phyloP scores from a whole-genome alignment of 2,113 vertebrate genomes.

The Hyla sarda region DNA sequence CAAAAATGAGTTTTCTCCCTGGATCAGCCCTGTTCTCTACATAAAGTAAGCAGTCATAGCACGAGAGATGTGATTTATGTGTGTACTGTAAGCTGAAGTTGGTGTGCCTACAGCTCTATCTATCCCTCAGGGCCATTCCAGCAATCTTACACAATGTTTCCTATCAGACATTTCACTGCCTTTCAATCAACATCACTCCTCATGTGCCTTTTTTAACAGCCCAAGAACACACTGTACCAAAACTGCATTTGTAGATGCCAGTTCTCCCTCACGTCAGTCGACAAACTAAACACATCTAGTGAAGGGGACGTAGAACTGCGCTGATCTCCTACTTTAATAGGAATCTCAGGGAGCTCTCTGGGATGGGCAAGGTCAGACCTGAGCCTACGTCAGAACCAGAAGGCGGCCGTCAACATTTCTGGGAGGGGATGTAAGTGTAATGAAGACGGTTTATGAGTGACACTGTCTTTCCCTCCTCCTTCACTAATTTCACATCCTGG shows the following conservation, averaged over 20 bases:
- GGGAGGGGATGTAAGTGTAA: constrained; percentile 69
- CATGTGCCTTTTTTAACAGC: constrained; percentile 33
- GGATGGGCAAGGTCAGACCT: not conserved
- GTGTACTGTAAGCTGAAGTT: constrained; percentile 32
- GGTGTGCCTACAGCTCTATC: constrained; percentile 48
- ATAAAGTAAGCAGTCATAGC: constrained; percentile 26
- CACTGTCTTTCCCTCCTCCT: constrained; percentile 64
- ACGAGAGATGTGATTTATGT: constrained; percentile 43
- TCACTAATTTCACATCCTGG: constrained; percentile 77
- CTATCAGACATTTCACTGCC: constrained; percentile 49
- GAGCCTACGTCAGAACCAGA: constrained; percentile 30
- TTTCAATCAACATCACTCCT: constrained; percentile 54
- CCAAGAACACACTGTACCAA: constrained; percentile 39
- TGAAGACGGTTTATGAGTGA: constrained; percentile 73
- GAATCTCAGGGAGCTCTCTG: constrained; percentile 25
- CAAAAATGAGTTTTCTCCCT: not conserved
- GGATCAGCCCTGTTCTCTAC: constrained; percentile 20
- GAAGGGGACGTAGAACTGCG: not conserved
- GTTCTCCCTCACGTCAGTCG: constrained; percentile 21
- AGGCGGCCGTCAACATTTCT: constrained; percentile 24
- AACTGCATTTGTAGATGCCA: constrained; percentile 41
- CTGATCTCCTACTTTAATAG: not conserved
- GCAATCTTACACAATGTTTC: constrained; percentile 45
- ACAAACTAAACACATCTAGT: constrained; percentile 36
- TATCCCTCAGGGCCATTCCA: constrained; percentile 40